Base-by-base conservation (phyloP, 2,888 invertebrate genomes). In the Lacanobia wlatinum region DNA sequence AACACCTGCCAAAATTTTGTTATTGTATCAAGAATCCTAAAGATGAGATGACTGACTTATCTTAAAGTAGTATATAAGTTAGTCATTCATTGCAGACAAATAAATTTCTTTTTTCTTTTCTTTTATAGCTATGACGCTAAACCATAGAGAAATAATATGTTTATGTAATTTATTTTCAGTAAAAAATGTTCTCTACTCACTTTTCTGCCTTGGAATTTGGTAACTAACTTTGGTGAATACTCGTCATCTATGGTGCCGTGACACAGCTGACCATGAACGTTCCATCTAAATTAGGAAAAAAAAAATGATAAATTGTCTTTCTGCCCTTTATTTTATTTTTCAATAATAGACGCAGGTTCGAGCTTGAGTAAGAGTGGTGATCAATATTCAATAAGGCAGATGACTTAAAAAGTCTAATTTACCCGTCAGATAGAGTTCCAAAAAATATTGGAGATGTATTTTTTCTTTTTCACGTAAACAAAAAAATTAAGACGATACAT, bases 261-360 rank as follows among this genome's bases (percentile, higher is more conserved):
- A 34, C 99, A 99, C 18, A 99, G 94, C 92, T 99, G 99, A 0
- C 99, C 99, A 90, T 99, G 98, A 55, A 99, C 98, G 38, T 98
- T 99, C 99, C 99, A 99, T 38, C 97, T 97, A 77, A 40, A 86
- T 81, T 40, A 3, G n/a, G n/a, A 6, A 4, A 55, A 48, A 38
- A 0, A 16, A 8, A 53, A 48, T 23, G 23, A 16, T n/a, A n/a
- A 16, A 10, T 10, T 56, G 18, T 9, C 34, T 34, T 56, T n/a
- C 2, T 34, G 10, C 18, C 28, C 34, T 28, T 9, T n/a, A 7
- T 50, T 55, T 55, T 28, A n/a, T 28, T 55, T 16, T 55, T 18
- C 28, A 28, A 10, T 23, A 52, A 52, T 53, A 23, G 23, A 53
- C 23, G 9, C 18, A 34, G 16, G 5, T 18, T 55, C 2, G 23